Base-by-base conservation (phyloP, 2,888 invertebrate genomes). In the Sinohyriopsis cumingii region DNA sequence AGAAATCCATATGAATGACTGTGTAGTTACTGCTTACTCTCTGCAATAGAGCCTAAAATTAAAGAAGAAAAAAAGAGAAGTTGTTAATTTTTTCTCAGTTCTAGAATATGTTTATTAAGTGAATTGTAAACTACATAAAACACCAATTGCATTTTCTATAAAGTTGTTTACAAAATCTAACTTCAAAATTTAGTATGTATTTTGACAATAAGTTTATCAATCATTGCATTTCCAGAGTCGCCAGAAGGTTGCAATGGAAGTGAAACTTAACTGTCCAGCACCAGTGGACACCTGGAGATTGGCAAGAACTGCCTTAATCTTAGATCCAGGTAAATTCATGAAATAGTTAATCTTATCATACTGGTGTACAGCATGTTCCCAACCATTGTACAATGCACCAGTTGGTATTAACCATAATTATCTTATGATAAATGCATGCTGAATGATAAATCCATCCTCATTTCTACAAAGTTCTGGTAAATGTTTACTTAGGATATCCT, bases 201-300 rank as follows among this genome's bases (percentile, higher is more conserved):
- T 57, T 57, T 12, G 12, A 12, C 12, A 12, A 55, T 60, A 59
- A 53, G 20, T n/a, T 56, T 24, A 22, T 59, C 28, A 24, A 18
- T 63, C 54, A 20, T 59, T 59, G 28, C 62, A 54, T 25, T 75
- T 76, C 53, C 80, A 87, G 86, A 85, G 87, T 66, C 83, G 88
- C 6, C 87, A 88, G 71, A 84, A 87, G 53, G 72, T 80, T 55
- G 78, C 84, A 28, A 76, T 81, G 19, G 73, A 75, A 15, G 69
- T 89, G 22, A 82, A 84, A 12, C 75, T 88, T 54, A 81, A 82
- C 71, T 84, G 84, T 70, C 74, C 81, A 24, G 71, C 74, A 12
- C 82, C 87, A 18, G 75, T 77, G 6, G 83, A 85, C 45, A 77
- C 79, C 18, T 89, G 88, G 87, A 77, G 75, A 9, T 74, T 85